Base-by-base conservation (phyloP, 1,140 invertebrate genomes). In the Sinella curviseta region DNA sequence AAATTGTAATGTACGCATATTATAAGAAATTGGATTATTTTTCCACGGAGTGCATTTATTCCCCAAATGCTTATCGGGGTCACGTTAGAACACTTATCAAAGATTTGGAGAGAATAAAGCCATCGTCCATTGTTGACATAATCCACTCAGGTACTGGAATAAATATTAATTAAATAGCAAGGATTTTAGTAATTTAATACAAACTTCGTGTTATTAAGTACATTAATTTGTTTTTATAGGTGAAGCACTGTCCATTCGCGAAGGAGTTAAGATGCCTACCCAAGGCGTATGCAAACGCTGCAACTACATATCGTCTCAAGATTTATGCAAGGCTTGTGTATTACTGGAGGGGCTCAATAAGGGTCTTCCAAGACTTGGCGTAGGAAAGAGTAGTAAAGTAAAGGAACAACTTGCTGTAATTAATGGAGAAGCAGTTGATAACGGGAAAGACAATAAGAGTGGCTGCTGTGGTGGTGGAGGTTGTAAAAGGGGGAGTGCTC, bases 1-100 rank as follows among this genome's bases (percentile, higher is more conserved):
- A 99, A 89, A 99, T 99, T 86, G 98, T 99, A 0, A 98, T 99
- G 95, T 99, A 99, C 89, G 97, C 97, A 0, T 96, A 98, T 87
- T 98, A 96, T 86, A 97, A 97, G 86, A 94, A 95, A 84, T 87
- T 99, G n/a, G 92, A 98, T 55, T 99, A 99, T 86, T 99, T 99
- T 88, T 98, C 97, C 14, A 99, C 98, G 0, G 98, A 99, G 87
- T 99, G 98, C 89, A 92, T 97, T 54, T 99, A 99, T 89, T 95
- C 98, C 20, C 98, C 98, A 26, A 97, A 99, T 90, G 97, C 98
- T 0, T 99, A 99, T 86, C 90, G 97, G 85, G 97, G 97, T 0
- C 92, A 98, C 89, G 97, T 95, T 1, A 89, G 98, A 85, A 91
- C 94, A 24, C 94, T 95, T 84, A 90, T 99, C 0, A 99, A 99